Percentiles rank a stretch among this genome's conserved stretches.
These are phyloP conservation scores for Sarcophaga bullata DNA, from an alignment of 1,140 invertebrate species.

Conservation along the genomic window DNA sequence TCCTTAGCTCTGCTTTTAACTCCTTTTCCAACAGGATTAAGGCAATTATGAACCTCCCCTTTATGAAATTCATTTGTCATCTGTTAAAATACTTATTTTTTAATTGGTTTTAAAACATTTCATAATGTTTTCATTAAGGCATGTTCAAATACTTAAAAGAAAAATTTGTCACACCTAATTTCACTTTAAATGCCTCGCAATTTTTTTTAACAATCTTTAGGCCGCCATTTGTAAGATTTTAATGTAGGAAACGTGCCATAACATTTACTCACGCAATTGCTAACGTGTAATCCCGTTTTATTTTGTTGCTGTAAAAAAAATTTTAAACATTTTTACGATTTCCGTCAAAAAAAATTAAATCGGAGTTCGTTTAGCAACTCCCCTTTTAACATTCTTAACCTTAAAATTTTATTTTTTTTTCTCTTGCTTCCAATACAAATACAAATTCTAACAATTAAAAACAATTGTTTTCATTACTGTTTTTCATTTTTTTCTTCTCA, in stretches of 20 bases:
- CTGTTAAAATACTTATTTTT: neutral
- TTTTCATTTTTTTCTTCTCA: too few species aligned
- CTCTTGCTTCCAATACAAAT: too few species aligned
- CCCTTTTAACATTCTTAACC: neutral
- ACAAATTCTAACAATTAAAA: conserved; percentile 11
- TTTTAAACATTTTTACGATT: neutral
- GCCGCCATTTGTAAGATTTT: neutral
- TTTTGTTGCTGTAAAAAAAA: neutral
- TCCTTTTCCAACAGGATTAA: too few species aligned
- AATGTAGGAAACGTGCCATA: conserved; percentile 29
- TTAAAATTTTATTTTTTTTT: neutral
- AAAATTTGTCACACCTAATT: conserved; percentile 33
- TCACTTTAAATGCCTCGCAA: neutral
- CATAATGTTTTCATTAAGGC: conserved; percentile 1
- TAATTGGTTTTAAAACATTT: conserved; percentile 27
- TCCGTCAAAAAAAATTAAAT: conserved; percentile 15
- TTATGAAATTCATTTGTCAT: neutral
- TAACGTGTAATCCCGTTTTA: neutral
- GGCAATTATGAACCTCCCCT: too few species aligned
- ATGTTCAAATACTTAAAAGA: neutral
- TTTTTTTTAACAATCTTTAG: neutral
- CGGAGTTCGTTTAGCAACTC: neutral
- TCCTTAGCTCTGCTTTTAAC: too few species aligned
- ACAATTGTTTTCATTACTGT: neutral
- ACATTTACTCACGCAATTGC: neutral